Evolutionary conservation across 2,888 invertebrate genomes (phyloP).

Genomic region (Philhelius pedissequus): DNA sequence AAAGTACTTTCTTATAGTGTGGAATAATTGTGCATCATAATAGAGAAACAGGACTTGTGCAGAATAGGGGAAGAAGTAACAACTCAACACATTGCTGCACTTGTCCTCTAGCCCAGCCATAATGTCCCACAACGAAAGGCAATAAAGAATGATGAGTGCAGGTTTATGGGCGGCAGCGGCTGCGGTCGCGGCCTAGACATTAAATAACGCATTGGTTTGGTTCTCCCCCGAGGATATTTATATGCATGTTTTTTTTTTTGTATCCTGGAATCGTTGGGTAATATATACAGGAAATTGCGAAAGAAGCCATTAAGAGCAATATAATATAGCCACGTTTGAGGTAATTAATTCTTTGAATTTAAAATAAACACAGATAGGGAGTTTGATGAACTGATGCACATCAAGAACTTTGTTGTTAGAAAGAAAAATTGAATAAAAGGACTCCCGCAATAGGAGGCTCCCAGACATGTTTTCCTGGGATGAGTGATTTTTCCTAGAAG

Average conservation of each 20-base stretch:
- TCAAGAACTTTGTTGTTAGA: neutral
- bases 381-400: neutral
- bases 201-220: too few relatives aligned
- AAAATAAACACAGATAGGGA: neutral
- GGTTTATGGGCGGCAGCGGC: constrained; percentile 46
- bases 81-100: constrained; percentile 54
- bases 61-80: constrained; percentile 19
- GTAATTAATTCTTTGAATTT: constrained; percentile 53
- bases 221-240: constrained; percentile 3
- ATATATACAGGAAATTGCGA: constrained; percentile 22
- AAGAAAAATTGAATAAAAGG: neutral
- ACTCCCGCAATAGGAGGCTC: neutral
- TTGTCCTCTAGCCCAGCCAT: constrained; percentile 14
- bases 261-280: neutral
- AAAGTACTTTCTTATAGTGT: constrained; percentile 25
- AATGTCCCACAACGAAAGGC: constrained; percentile 44
- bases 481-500: neutral
- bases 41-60: neutral
- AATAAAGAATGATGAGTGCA: constrained; percentile 54
- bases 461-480: neutral
- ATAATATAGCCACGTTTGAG: constrained; percentile 13
- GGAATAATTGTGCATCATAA: constrained; percentile 8
- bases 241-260: neutral
- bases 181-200: neutral
- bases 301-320: constrained; percentile 50